A percentile compares a stretch with the other conserved stretches of the same genome.
Conservation (phyloP, 2,888 invertebrate genomes). For the Eupithecia subfuscata region DNA sequence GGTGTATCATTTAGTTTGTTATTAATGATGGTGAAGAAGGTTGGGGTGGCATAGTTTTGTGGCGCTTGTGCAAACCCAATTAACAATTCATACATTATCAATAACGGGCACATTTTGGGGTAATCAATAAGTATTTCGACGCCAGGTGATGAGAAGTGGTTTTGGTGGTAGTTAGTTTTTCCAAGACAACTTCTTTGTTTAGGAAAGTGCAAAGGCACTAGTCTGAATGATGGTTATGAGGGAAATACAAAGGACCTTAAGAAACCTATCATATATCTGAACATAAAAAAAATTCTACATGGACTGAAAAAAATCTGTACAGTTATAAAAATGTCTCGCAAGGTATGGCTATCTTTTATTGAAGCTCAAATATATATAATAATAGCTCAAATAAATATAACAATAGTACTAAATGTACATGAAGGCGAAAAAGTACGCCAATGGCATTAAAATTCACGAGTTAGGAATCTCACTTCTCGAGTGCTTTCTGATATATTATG, state of each 20-base stretch:
- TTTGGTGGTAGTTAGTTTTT: neutral
- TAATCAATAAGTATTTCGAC: constrained; percentile 22
- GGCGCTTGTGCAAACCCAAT: constrained; percentile 48
- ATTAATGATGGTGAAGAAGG: constrained; percentile 21
- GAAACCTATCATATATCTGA: neutral
- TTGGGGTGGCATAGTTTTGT: constrained; percentile 39
- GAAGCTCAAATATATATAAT: too few species aligned
- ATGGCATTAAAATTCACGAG: too few species aligned
- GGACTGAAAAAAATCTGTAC: too few species aligned
- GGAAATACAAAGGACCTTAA: neutral
- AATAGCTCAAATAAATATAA: too few species aligned
- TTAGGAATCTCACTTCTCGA: too few species aligned
- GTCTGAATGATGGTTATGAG: too few species aligned
- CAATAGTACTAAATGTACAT: neutral
- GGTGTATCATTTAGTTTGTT: constrained; percentile 23
- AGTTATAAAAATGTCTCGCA: too few species aligned
- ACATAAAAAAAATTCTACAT: neutral
- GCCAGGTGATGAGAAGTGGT: neutral
- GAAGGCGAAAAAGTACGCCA: too few species aligned
- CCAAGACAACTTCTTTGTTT: too few species aligned
- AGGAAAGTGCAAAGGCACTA: too few species aligned
- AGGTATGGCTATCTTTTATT: too few species aligned
- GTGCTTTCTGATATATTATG: too few species aligned
- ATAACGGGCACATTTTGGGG: constrained; percentile 26
- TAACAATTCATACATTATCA: constrained; percentile 49